Conservation (phyloP, 2,113 vertebrate species). For the Asarcornis scutulata region DNA sequence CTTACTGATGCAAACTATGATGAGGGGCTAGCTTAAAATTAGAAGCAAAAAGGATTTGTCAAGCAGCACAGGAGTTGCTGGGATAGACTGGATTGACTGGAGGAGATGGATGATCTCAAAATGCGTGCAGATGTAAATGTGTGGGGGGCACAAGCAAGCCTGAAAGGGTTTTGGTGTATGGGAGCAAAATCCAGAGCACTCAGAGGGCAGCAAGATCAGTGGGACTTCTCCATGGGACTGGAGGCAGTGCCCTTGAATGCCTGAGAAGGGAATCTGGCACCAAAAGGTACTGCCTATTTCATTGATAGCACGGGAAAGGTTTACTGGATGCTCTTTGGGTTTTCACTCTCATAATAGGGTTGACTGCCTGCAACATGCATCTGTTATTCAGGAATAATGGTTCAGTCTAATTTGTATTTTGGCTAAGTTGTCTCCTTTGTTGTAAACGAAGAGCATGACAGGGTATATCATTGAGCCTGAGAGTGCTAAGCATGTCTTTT, state of each 20-base stretch:
- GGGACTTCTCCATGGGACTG: background rate
- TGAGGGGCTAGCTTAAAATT: background rate
- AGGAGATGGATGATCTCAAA: background rate
- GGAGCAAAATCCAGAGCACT: background rate
- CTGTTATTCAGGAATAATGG: background rate
- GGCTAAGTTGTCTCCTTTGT: background rate
- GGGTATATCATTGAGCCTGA: fast-evolving
- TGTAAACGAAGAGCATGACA: background rate
- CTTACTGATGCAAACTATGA: background rate
- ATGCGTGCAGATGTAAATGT: background rate
- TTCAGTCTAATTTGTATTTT: background rate
- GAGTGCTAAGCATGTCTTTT: background rate
- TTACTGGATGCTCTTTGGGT: background rate
- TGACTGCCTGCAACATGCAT: fast-evolving
- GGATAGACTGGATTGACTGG: background rate
- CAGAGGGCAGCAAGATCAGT: background rate
- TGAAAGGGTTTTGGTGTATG: background rate
- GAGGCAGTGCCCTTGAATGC: background rate
- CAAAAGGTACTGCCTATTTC: background rate
- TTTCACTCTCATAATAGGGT: background rate
- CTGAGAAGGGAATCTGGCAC: background rate
- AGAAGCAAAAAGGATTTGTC: background rate
- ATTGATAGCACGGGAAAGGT: background rate
- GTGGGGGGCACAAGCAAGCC: background rate
- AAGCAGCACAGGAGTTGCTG: background rate